These are phyloP conservation scores for Sebastes aleutianus DNA, from an alignment of 2,797 vertebrate genomes.

Conservation along the genomic window DNA sequence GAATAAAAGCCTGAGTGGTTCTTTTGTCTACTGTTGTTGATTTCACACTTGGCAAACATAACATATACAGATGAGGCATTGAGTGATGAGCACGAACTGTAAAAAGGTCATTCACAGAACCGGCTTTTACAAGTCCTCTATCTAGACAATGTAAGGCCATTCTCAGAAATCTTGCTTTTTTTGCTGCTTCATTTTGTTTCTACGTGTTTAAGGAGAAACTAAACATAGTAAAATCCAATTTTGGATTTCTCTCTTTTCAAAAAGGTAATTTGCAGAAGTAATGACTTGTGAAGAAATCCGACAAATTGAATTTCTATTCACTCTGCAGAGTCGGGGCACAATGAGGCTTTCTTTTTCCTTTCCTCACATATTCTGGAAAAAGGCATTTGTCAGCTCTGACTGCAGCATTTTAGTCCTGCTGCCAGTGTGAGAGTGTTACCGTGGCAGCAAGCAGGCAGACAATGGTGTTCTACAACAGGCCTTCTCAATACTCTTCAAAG, in stretches of 20 bases:
- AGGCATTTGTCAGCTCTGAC: conserved; percentile 54
- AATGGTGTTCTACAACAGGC: conserved; percentile 73
- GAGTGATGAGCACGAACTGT: conserved; percentile 14
- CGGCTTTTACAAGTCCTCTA: background rate
- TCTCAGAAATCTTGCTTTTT: background rate
- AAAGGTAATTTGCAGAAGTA: background rate
- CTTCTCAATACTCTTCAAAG: conserved; percentile 60
- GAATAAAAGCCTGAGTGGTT: background rate
- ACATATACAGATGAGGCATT: conserved; percentile 47
- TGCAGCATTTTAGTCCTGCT: conserved; percentile 62
- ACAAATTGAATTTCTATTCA: conserved; percentile 36
- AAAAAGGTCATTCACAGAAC: conserved; percentile 8
- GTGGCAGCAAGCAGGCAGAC: conserved; percentile 74
- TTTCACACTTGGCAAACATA: conserved; percentile 44
- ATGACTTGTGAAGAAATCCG: conserved; percentile 22
- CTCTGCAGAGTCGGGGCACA: conserved; percentile 36
- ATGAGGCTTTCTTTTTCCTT: conserved; percentile 17
- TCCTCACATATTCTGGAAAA: conserved; percentile 41
- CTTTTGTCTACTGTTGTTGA: conserved; percentile 20
- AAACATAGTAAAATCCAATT: background rate
- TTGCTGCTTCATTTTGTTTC: background rate
- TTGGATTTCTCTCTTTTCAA: background rate
- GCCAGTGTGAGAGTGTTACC: conserved; percentile 74
- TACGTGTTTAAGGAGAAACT: background rate
- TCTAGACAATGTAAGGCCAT: background rate